Evolutionary conservation across 2,113 vertebrate species (phyloP), one percentile per base, ranked within the genome.

Genomic region (Petroica traversi): DNA sequence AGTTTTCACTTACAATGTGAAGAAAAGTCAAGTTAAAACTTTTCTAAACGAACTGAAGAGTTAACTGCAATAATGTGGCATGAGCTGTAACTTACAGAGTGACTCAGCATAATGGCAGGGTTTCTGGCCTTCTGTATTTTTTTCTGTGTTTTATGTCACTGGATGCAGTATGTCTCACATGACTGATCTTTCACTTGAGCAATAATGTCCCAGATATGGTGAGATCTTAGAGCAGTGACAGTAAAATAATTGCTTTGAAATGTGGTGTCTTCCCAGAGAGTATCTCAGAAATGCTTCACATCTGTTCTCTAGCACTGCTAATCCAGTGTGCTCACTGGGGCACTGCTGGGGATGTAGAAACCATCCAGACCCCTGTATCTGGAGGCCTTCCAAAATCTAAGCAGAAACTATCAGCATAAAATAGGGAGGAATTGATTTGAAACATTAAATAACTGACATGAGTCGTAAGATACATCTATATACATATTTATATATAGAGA

Each of bases 1-100:
- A 11, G 2, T 68, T 78, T 86, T 80, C 38, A 52, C 22, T 74
- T 71, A 9, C 0, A 0, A 26, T 0, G 0, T 85, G n/a, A 71
- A 66, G 51, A 58, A 71, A 54, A 76, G 29, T 72, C 28, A 75
- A 25, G 25, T 51, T 67, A 63, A 85, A 92, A 92, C 6, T 57
- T 91, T 80, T 68, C 57, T 33, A 64, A 25, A 52, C 43, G 19
- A 76, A 51, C 25, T 33, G 57, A 12, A 20, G 64, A 66, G 34
- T 62, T 75, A 76, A 51, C 20, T 81, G 83, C 77, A 89, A 20
- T 92, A 49, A 68, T 26, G 19, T 49, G 34, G 43, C 69, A 24
- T 43, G 51, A 62, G 20, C 55, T 86, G 36, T 51, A 46, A 67
- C 29, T 83, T 29, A 25, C 28, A 24, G 25, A 76, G 63, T 61